These are phyloP conservation scores for Mesoclemmys tuberculata DNA, from an alignment of 2,113 vertebrate species.

Conservation along the genomic window DNA sequence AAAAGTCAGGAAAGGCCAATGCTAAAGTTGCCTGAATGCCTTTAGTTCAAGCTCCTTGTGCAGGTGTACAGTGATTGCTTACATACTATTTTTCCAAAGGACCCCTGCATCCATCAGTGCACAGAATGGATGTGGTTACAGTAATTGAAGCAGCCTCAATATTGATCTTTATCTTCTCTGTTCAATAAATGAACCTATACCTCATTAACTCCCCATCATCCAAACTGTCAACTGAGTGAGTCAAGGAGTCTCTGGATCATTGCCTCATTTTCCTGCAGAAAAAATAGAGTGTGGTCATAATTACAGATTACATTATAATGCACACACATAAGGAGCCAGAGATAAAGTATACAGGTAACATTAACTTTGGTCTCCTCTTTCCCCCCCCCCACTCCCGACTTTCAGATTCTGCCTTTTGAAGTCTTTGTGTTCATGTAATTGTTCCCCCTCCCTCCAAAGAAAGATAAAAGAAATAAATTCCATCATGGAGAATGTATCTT, in stretches of 20 bases:
- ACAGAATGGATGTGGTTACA: neutral
- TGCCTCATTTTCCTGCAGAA: neutral
- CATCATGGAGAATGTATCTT: neutral
- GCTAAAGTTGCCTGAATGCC: neutral
- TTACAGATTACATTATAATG: neutral
- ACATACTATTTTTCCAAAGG: neutral
- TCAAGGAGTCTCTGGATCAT: neutral
- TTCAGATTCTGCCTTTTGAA: neutral
- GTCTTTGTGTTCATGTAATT: neutral
- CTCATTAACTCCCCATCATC: neutral
- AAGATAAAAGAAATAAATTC: no score
- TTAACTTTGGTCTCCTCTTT: no score
- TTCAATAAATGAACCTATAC: neutral
- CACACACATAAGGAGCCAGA: neutral
- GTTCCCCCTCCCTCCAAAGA: no score
- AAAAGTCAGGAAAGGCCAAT: neutral
- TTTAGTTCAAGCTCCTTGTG: neutral
- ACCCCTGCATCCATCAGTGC: neutral
- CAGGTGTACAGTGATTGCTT: neutral
- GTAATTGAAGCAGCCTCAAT: neutral
- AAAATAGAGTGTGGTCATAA: neutral
- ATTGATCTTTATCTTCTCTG: neutral
- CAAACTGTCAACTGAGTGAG: neutral
- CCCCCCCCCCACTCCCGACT: neutral
- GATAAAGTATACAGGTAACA: neutral